Base-by-base conservation (phyloP, 2,888 invertebrate genomes). In the Therioaphis trifolii region DNA sequence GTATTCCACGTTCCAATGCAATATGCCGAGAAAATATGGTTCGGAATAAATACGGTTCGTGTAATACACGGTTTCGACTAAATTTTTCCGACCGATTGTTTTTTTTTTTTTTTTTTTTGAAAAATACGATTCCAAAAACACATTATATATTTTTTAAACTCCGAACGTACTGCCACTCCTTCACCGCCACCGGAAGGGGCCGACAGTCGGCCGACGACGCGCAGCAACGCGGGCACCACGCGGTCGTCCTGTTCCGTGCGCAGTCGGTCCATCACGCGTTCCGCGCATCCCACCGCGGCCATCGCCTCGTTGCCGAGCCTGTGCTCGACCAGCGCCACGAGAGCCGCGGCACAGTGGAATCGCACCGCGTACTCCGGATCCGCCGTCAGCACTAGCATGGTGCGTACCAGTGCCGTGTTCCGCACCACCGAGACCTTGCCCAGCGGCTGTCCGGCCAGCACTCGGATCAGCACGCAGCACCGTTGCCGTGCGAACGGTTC, bases 401-500 rank as follows among this genome's bases (percentile, higher is more conserved):
- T 24, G 35, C 24, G 35, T 9, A 75, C 40, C 43, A 75, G 11
- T 3, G 11, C 14, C 40, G 9, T 9, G 58, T 75, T 43, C 21
- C 18, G 52, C 40, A 61, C 21, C 24, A 7, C 21, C 9, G 24
- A 40, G 21, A 61, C 58, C 4, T 75, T 75, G 18, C 75, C 75
- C 15, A 29, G 14, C 21, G 75, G 75, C 18, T 75, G 75, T 1
- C 40, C 75, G 43, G 55, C 21, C 24, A 75, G 24, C 24, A 61
- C 15, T 43, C 21, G 58, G 40, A 75, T 61, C 15, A 75, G 40
- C 35, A n/a, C 7, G 24, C 75, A 75, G 24, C 58, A 58, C 3
- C 58, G 75, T 43, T 75, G 75, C n/a, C 75, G 75, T 15, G 61
- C 9, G 40, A 43, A 75, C 58, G 75, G 75, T 15, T 75, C 43